Evolutionary conservation across 1,140 invertebrate genomes (phyloP).

Genomic region (Brachionus asplanchnoidis): DNA sequence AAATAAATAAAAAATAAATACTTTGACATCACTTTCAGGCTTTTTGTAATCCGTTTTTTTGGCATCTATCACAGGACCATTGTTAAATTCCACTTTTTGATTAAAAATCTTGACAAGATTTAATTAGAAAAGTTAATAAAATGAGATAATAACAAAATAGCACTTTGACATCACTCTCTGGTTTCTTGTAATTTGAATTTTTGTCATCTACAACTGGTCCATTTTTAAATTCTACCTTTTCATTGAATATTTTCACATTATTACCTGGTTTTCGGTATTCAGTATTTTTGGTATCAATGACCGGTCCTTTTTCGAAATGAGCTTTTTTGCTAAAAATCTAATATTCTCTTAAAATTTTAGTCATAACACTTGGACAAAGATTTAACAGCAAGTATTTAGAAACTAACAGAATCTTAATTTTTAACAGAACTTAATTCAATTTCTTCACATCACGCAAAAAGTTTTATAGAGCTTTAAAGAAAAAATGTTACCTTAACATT

Average conservation of each 20-base stretch:
- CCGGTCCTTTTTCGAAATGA: not conserved
- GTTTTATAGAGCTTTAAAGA: not conserved
- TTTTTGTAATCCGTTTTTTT: not conserved
- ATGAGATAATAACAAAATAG: not conserved
- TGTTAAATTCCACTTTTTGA: not conserved
- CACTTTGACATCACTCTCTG: not conserved
- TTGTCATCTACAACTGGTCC: not conserved
- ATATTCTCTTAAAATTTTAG: not conserved
- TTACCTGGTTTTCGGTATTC: not conserved
- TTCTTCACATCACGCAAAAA: not conserved
- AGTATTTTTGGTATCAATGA: not conserved
- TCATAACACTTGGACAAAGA: not conserved
- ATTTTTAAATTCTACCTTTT: not conserved
- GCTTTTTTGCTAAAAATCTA: conserved; percentile 13
- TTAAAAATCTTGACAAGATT: not conserved
- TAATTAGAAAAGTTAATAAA: not conserved
- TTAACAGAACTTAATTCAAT: not conserved
- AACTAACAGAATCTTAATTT: not conserved
- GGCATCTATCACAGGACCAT: not conserved
- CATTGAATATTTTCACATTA: conserved; percentile 14
- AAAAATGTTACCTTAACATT: not conserved
- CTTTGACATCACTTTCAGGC: not conserved
- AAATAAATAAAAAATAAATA: not conserved
- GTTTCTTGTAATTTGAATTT: not conserved
- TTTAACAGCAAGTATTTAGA: not conserved